Evolutionary conservation across 2,888 invertebrate species (phyloP), one percentile per base, ranked within the genome.

Genomic region (Ophraella communa): DNA sequence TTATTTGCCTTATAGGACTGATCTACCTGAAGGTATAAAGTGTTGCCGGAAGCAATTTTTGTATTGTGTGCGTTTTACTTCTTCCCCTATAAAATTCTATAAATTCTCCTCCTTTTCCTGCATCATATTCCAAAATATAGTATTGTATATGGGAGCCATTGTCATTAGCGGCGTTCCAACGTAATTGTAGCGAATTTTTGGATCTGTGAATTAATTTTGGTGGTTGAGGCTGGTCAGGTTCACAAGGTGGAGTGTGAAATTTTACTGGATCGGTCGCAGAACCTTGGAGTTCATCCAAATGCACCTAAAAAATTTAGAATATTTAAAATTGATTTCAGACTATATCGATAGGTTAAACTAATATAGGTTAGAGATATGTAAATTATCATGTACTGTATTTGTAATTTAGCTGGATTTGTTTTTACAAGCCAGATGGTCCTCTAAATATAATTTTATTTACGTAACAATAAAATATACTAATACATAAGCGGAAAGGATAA

Each of bases 201-300:
- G 89, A 87, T 76, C 91, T 88, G 75, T 87, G 85, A 63, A 88
- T 84, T 71, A 93, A 82, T 82, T 93, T 92, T 53, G 92, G 92
- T 58, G 88, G 81, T 74, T 89, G 87, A 7, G 90, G 90, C 67
- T 85, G 84, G 73, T 92, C 94, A 20, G 95, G 95, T 75, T 92
- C 91, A 78, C 94, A 94, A 63, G 91, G 81, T 20, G 90, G 90
- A 30, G 95, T 95, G 70, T 87, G 87, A 84, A 95, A 94, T 72
- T 89, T 89, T 65, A 90, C 88, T 65, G 92, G 89, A 77, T 91
- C 91, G 65, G 92, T 92, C 7, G 91, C 88, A 39, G 88, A 87
- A 56, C 94, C 94, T 69, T 89, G 88, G 68, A 91, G 79, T 77
- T 89, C 89, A 71, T 93, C 92, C 68, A 91, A 83, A 76, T 90